phyloP scores from a whole-genome alignment of 2,888 invertebrate species.

The Morpho helenor region DNA sequence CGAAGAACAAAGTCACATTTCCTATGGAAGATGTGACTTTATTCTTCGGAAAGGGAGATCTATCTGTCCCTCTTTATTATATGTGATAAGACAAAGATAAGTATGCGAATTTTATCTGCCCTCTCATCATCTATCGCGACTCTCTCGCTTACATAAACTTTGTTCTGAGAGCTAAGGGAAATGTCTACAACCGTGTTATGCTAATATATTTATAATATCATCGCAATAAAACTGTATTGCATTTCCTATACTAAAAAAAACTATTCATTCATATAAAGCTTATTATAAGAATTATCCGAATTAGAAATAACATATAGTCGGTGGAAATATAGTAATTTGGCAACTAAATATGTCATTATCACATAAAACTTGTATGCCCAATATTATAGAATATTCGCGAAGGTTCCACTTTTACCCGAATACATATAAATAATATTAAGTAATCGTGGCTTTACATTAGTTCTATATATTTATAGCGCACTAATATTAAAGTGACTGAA shows the following conservation, averaged over 20 bases:
- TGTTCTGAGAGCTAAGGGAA: slow-evolving; percentile 13
- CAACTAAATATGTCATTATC: background rate
- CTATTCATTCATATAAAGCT: slow-evolving; percentile 1
- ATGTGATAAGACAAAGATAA: too few relatives aligned
- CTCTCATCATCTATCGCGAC: background rate
- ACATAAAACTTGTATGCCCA: too few relatives aligned
- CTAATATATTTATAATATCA: slow-evolving; percentile 2
- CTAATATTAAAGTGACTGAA: too few relatives aligned
- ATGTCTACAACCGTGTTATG: background rate
- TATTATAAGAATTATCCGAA: slow-evolving; percentile 7
- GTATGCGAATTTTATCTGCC: too few relatives aligned
- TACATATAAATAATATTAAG: too few relatives aligned
- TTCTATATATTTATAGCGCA: too few relatives aligned
- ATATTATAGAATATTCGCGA: too few relatives aligned
- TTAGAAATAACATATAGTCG: slow-evolving; percentile 1
- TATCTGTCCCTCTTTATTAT: background rate
- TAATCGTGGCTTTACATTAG: too few relatives aligned
- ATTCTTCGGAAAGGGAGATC: background rate
- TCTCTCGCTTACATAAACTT: background rate
- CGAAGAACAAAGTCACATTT: too few relatives aligned
- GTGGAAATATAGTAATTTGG: background rate
- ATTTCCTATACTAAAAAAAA: slow-evolving; percentile 3
- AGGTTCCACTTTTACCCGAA: too few relatives aligned
- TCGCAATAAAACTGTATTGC: slow-evolving; percentile 6
- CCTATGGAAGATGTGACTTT: too few relatives aligned